phyloP scores from a whole-genome alignment of 2,113 vertebrate genomes.

The Dascyllus trimaculatus region DNA sequence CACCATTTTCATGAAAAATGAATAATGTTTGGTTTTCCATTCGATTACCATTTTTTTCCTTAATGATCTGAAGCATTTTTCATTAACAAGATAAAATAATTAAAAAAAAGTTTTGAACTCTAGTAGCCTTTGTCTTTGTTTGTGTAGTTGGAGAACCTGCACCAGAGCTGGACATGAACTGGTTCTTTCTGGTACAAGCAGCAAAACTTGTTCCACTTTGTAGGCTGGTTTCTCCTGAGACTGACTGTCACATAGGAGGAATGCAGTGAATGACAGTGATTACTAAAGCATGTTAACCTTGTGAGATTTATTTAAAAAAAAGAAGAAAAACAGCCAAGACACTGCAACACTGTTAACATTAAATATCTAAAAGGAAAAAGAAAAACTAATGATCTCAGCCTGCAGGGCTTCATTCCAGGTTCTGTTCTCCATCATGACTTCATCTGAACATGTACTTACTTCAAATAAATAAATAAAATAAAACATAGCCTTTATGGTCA shows the following conservation, averaged over 20 bases:
- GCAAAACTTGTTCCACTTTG: constrained; percentile 46
- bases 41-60: not conserved
- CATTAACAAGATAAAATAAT: not conserved
- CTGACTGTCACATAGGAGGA: constrained; percentile 7
- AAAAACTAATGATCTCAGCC: constrained; percentile 3
- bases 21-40: too few relatives aligned
- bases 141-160: constrained; percentile 9
- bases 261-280: constrained; percentile 28
- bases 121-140: not conserved
- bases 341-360: not conserved
- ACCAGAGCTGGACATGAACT: constrained; percentile 3
- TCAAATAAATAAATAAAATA: constrained; percentile 62
- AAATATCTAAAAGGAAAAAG: constrained; percentile 23
- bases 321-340: not conserved
- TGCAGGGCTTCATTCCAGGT: constrained; percentile 27
- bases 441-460: constrained; percentile 20
- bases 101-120: not conserved
- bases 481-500: constrained; percentile 14
- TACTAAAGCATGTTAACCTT: constrained; percentile 1
- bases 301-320: constrained; percentile 40
- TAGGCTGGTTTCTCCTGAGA: constrained; percentile 40
- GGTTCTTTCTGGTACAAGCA: constrained; percentile 37
- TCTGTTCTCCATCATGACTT: constrained; percentile 26
- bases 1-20: too few relatives aligned
- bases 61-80: too few relatives aligned